Base-by-base conservation (phyloP, 2,797 vertebrate species). In the Acanthis flammea region DNA sequence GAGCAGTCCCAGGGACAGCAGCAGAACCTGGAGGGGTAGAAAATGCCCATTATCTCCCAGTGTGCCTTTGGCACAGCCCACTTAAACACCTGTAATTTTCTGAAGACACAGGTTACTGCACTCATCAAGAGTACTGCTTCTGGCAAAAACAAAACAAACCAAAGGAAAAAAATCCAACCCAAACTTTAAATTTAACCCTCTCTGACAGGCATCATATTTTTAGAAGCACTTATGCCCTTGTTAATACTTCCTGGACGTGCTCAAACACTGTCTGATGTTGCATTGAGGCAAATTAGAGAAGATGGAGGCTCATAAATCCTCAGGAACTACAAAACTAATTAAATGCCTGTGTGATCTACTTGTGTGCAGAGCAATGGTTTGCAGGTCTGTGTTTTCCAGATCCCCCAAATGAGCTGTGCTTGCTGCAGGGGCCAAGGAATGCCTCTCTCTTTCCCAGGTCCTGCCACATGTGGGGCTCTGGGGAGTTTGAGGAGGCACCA, bases 21-120 rank as follows among this genome's bases (percentile, higher is more conserved):
- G 45, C 65, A 95, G 91, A 75, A 88, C 76, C 94, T 58, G 44
- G 88, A 94, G 82, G 94, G 79, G 79, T 62, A 94, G 90, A 90
- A 97, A 97, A 95, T 47, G 66, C 68, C 86, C 92, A 96, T 97
- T 97, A 97, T 90, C 96, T 95, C 65, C 2, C 47, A 72, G 58
- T 25, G 54, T 88, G 65, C 78, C 96, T 87, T 86, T 53, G 88
- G 88, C 78, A 92, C 51, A 45, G 70, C 83, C 73, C 3, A 23
- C 60, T 90, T 53, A 39, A 88, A 84, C 72, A 86, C 86, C 92
- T 97, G 88, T 60, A 93, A 96, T 97, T 97, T 97, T 88, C 86
- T 96, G 71, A 90, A 95, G 86, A 73, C 3, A 80, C 65, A 91
- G 79, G 87, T 82, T 94, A 45, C 78, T 75, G 85, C 77, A 27